Base-by-base conservation (phyloP, 2,888 invertebrate genomes). In the Caenorhabditis sinica region DNA sequence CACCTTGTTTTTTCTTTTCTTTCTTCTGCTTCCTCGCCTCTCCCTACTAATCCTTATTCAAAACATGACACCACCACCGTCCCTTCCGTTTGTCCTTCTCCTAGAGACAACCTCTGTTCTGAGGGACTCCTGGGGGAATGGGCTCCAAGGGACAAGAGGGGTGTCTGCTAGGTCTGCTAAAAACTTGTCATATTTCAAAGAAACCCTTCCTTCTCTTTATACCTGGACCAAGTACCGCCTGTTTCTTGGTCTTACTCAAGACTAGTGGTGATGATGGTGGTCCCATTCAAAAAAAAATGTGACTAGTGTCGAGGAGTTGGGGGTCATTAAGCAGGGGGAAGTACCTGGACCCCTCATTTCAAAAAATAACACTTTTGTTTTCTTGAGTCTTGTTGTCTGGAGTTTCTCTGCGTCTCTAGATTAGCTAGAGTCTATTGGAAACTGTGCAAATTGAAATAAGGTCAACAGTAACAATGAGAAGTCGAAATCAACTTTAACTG, bases 141-240 rank as follows among this genome's bases (percentile, higher is more conserved):
- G 20, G 11, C 17, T 56, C 15, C 56, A 30, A n/a, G 40, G 3
- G 51, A 25, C 30, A 9, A 17, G n/a, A 36, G 53, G 45, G 60
- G 49, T 63, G 66, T 76, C 76, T 76, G 76, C 66, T 76, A 60
- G 49, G 66, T 76, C 76, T 76, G 76, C 66, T 76, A 60, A 60
- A 58, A 43, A 9, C 60, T 45, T 60, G 68, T 76, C 76, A 68
- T 68, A 76, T 76, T 76, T 76, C 76, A 68, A 66, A 74, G 30
- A 36, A 9, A 23, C 51, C 23, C 49, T 49, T 49, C n/a, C n/a
- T 49, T n/a, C 17, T 23, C 23, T 51, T 51, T 40, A 13, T 49
- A 49, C 49, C 49, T 49, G 49, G 49, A 11, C 2, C 11, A 49
- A 4, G 20, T n/a, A 49, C 56, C 56, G 13, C 53, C 53, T 15